phyloP scores from a whole-genome alignment of 2,797 vertebrate species.

The Micromesistius poutassou region DNA sequence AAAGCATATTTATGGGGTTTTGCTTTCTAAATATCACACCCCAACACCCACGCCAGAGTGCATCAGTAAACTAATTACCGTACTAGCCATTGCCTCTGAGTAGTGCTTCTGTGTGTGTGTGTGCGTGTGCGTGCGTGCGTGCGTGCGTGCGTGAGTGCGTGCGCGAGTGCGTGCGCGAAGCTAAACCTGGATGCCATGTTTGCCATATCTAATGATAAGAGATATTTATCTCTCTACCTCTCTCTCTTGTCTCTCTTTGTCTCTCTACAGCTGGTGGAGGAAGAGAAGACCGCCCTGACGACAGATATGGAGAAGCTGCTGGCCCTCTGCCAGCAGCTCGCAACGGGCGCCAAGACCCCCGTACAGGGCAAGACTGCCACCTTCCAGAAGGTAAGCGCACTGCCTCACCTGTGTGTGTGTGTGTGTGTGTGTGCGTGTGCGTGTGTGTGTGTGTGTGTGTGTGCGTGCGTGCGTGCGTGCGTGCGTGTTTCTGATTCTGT shows the following conservation, averaged over 20 bases:
- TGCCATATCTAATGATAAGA: conserved; percentile 1
- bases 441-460: too few species aligned
- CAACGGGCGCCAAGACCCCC: conserved; percentile 80
- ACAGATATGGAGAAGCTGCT: conserved; percentile 89
- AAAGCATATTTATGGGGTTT: too few species aligned
- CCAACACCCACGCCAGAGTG: too few species aligned
- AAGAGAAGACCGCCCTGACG: conserved; percentile 81
- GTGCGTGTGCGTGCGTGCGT: too few species aligned
- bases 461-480: too few species aligned
- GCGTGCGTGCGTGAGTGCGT: too few species aligned
- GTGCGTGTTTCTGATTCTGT: too few species aligned
- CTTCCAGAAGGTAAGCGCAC: conserved; percentile 86
- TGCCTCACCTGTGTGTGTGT: conserved; percentile 8
- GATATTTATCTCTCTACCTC: not conserved
- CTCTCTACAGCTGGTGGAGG: conserved; percentile 78
- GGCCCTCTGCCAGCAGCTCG: conserved; percentile 86
- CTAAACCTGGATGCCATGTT: not conserved
- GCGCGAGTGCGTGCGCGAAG: not conserved
- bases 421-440: not conserved
- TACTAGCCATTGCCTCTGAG: too few species aligned
- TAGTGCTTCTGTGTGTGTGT: too few species aligned
- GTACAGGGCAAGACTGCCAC: conserved; percentile 90
- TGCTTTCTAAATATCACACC: too few species aligned
- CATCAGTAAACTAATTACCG: too few species aligned
- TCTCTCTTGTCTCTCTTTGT: not conserved